Percentiles rank a stretch among this genome's conserved stretches.
These are phyloP conservation scores for Callionymus lyra DNA, from an alignment of 2,113 vertebrate species.

Conservation along the genomic window DNA sequence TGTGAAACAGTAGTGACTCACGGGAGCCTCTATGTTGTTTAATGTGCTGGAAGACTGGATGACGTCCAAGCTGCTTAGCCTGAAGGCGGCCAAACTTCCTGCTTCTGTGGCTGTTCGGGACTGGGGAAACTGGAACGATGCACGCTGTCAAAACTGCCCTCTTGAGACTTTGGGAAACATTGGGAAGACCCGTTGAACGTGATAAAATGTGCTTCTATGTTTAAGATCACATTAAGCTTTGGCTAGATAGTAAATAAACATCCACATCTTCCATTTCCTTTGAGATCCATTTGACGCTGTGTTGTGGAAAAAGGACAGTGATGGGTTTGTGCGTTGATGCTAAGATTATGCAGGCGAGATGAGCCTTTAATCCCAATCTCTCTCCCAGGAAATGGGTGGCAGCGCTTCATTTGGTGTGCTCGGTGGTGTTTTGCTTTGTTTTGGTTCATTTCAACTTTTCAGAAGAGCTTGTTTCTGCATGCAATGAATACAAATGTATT, in stretches of 20 bases:
- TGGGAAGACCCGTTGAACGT: constrained; percentile 17
- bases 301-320: constrained; percentile 27
- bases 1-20: constrained; percentile 40
- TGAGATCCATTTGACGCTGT: constrained; percentile 21
- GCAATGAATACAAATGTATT: no score
- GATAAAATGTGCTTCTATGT: constrained; percentile 41
- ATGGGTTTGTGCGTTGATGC: constrained; percentile 42
- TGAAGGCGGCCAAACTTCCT: constrained; percentile 33
- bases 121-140: constrained; percentile 25
- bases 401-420: constrained; percentile 11
- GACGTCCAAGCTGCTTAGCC: constrained; percentile 46
- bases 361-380: constrained; percentile 40
- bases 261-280: no score
- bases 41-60: constrained; percentile 36
- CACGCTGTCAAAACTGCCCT: constrained; percentile 34
- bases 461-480: not conserved
- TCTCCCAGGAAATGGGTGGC: constrained; percentile 24
- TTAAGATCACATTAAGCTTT: constrained; percentile 20
- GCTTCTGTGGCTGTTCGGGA: constrained; percentile 19
- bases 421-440: constrained; percentile 7
- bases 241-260: no score
- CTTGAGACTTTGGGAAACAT: constrained; percentile 27
- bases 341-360: constrained; percentile 47
- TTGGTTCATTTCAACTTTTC: constrained; percentile 16
- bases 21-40: constrained; percentile 29